phyloP scores from a whole-genome alignment of 2,113 vertebrate species.

The Phaethornis superciliosus region DNA sequence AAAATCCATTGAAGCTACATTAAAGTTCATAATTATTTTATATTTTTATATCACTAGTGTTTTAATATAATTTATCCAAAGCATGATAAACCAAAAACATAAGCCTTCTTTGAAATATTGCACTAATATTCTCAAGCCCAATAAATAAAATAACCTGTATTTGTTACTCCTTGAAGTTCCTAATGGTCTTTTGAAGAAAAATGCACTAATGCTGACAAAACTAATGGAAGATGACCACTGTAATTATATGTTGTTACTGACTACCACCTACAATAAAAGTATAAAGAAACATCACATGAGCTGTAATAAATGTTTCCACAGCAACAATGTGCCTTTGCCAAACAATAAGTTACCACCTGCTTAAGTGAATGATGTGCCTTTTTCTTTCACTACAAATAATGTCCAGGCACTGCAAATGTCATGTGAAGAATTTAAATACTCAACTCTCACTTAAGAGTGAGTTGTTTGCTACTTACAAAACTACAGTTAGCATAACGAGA shows the following conservation, averaged over 20 bases:
- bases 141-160: neutral
- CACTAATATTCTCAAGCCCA: neutral
- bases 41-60: neutral
- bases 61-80: neutral
- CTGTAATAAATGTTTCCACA: conserved; percentile 22
- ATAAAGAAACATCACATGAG: neutral
- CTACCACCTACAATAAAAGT: neutral
- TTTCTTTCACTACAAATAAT: neutral
- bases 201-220: neutral
- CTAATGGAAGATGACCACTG: neutral
- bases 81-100: neutral
- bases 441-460: neutral
- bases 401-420: neutral
- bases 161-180: neutral
- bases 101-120: neutral
- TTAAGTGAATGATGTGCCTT: neutral
- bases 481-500: neutral
- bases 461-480: neutral
- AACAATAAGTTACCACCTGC: neutral
- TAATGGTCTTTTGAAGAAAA: neutral
- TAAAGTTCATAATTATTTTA: neutral
- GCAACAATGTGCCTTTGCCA: neutral
- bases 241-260: neutral
- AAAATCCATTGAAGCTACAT: neutral
- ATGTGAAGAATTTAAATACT: conserved; percentile 34